A percentile compares a stretch with the other conserved stretches of the same genome.
Evolutionary conservation across 2,113 vertebrate species (phyloP).

Genomic region (Orthochromis malagaraziensis): DNA sequence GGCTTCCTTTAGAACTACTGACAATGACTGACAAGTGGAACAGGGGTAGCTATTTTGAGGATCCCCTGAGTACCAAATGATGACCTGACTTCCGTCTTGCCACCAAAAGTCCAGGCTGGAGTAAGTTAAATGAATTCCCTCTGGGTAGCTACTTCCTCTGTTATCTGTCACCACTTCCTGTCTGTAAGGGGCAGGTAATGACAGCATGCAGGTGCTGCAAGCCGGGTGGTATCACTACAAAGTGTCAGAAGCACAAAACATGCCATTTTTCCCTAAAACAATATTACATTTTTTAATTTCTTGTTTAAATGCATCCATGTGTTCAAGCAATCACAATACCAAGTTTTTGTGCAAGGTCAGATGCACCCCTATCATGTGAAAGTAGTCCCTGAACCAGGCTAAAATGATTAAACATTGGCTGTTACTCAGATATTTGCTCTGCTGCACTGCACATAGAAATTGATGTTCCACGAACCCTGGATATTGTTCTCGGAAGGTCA

Average conservation of each 20-base stretch:
- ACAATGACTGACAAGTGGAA: conserved; percentile 30
- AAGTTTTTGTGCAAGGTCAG: background rate
- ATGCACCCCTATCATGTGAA: conserved; percentile 1
- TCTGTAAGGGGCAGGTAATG: conserved; percentile 54
- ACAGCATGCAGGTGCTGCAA: conserved; percentile 63
- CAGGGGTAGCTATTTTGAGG: conserved; percentile 23
- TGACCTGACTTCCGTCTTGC: conserved; percentile 33
- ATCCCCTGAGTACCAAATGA: conserved; percentile 32
- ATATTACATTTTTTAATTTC: background rate
- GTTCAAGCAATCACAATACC: background rate
- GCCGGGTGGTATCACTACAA: conserved; percentile 52
- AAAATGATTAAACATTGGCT: conserved; percentile 46
- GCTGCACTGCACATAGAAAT: conserved; percentile 58
- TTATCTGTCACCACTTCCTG: conserved; percentile 72
- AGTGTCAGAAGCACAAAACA: background rate
- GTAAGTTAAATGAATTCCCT: conserved; percentile 36
- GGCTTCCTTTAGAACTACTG: conserved; percentile 22
- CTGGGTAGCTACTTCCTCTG: conserved; percentile 61
- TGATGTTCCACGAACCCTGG: conserved; percentile 53
- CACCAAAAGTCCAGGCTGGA: conserved; percentile 10
- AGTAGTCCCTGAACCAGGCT: conserved; percentile 25
- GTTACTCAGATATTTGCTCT: conserved; percentile 61
- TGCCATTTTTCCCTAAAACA: background rate
- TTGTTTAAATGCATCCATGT: background rate
- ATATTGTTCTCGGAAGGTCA: conserved; percentile 47